Evolutionary conservation across 2,113 vertebrate species (phyloP).

Genomic region (Chlamydotis undulata): DNA sequence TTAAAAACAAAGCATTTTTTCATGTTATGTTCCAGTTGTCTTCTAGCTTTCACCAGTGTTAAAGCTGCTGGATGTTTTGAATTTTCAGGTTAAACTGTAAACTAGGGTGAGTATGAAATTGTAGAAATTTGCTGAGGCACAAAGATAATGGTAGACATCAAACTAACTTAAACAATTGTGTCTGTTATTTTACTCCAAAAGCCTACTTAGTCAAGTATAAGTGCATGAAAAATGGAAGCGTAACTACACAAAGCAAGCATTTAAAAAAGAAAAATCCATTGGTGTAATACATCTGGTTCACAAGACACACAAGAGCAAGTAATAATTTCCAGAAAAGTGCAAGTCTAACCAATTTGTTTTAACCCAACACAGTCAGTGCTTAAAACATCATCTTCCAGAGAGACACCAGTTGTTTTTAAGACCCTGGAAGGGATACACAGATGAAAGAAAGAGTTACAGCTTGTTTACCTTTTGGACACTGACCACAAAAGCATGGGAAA

Average conservation of each 20-base stretch:
- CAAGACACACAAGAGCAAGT: neutral
- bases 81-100: neutral
- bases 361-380: neutral
- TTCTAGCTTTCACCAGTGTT: neutral
- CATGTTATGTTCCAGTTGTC: neutral
- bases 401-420: neutral
- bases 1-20: conserved; percentile 31
- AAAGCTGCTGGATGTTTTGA: neutral
- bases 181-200: neutral
- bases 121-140: neutral
- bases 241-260: neutral
- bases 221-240: neutral
- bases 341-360: neutral
- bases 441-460: neutral
- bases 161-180: neutral
- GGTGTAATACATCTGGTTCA: neutral
- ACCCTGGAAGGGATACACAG: neutral
- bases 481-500: neutral
- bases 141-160: neutral
- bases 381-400: neutral
- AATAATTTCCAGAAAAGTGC: neutral
- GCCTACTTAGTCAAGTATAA: neutral
- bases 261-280: neutral
- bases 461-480: neutral
- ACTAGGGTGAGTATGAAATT: neutral